phyloP scores from a whole-genome alignment of 2,113 vertebrate genomes.

The Choloepus hoffmanni region DNA sequence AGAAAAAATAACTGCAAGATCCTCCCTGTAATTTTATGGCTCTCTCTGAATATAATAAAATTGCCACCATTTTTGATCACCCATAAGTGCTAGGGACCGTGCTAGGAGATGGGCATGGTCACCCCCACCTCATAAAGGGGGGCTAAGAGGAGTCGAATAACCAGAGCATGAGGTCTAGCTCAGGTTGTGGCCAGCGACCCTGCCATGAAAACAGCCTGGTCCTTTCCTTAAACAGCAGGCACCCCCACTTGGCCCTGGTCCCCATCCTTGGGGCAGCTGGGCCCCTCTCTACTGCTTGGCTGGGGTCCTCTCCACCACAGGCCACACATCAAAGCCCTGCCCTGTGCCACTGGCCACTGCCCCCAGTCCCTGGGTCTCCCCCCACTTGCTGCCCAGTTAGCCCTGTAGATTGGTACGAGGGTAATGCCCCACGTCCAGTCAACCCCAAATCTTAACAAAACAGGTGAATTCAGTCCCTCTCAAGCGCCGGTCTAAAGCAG shows the following conservation, averaged over 20 bases:
- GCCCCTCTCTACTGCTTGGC: too few relatives aligned
- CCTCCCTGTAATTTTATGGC: not conserved
- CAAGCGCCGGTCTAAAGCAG: not conserved
- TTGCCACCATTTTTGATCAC: not conserved
- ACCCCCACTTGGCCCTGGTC: not conserved
- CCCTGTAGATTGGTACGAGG: not conserved
- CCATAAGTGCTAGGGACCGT: not conserved
- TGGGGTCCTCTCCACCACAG: not conserved
- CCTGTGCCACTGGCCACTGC: not conserved
- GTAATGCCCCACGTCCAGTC: too few relatives aligned
- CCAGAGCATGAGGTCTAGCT: not conserved
- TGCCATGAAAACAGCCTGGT: not conserved
- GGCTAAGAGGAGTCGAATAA: not conserved
- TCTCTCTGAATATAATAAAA: constrained; percentile 10
- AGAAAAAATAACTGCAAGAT: constrained; percentile 31
- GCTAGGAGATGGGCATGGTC: not conserved
- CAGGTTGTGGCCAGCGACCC: not conserved
- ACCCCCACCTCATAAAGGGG: not conserved
- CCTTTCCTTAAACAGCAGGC: not conserved
- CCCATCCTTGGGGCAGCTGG: not conserved
- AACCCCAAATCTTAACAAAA: not conserved
- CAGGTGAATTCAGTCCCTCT: not conserved
- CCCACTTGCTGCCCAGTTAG: not conserved
- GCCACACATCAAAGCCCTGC: not conserved
- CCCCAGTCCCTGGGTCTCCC: not conserved